These are phyloP conservation scores for Formicarius rufipectus DNA, from an alignment of 2,113 vertebrate genomes.

Conservation along the genomic window DNA sequence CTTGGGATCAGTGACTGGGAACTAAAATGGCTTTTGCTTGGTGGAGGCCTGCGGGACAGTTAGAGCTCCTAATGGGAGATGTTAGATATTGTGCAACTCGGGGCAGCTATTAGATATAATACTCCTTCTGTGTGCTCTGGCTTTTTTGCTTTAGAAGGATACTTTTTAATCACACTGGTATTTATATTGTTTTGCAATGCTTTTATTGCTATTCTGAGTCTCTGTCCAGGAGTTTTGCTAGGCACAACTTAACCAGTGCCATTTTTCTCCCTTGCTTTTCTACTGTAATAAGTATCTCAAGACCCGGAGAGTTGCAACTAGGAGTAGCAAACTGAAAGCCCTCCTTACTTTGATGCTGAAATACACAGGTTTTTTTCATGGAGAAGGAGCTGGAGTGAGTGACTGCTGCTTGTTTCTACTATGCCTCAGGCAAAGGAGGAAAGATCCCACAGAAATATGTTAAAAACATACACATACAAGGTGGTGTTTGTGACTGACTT, in stretches of 20 bases:
- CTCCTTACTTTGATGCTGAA: not conserved
- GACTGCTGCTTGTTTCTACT: not conserved
- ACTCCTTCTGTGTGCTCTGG: not conserved
- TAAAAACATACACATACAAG: not conserved
- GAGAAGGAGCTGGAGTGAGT: not conserved
- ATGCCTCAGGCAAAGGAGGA: not conserved
- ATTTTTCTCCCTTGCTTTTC: not conserved
- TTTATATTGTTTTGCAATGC: conserved; percentile 14
- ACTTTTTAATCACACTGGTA: not conserved
- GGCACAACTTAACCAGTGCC: not conserved
- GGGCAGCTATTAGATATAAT: not conserved
- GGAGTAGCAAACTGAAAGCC: not conserved
- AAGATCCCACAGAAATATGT: not conserved
- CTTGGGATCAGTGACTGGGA: not conserved
- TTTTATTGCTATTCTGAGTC: not conserved
- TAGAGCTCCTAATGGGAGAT: not conserved
- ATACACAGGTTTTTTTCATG: not conserved
- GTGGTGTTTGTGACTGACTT: not conserved
- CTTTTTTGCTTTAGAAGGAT: conserved; percentile 30
- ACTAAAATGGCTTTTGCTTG: not conserved
- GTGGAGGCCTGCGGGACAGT: not conserved
- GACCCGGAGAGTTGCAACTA: not conserved
- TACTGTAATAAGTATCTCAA: not conserved
- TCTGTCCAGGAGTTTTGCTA: not conserved
- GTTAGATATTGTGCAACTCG: not conserved